Evolutionary conservation across 2,113 vertebrate species (phyloP).

Genomic region (Dicerorhinus sumatrensis): DNA sequence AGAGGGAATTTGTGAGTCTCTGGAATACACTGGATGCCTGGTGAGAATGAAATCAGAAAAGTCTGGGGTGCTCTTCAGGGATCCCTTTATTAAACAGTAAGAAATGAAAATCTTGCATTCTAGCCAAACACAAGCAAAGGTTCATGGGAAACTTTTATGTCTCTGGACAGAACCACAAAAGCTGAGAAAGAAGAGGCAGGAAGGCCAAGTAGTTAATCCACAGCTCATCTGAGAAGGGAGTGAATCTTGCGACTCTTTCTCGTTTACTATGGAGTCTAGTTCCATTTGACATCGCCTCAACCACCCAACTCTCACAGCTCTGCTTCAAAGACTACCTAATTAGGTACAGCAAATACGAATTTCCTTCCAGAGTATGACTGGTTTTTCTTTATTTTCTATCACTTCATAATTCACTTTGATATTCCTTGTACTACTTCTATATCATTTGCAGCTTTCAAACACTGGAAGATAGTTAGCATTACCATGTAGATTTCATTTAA

Average conservation of each 20-base stretch:
- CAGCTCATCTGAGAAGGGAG: background rate
- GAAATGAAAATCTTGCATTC: slow-evolving; percentile 24
- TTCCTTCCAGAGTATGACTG: background rate
- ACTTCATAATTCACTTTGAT: slow-evolving; percentile 64
- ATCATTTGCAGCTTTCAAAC: slow-evolving; percentile 52
- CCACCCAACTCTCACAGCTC: background rate
- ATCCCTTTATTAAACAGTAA: background rate
- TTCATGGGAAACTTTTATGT: background rate
- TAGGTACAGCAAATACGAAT: slow-evolving; percentile 33
- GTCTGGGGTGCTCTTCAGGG: background rate
- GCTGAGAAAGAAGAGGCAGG: background rate
- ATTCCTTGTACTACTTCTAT: slow-evolving; percentile 10
- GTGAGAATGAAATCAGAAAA: slow-evolving; percentile 29
- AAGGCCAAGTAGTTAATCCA: background rate
- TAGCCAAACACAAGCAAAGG: slow-evolving; percentile 20
- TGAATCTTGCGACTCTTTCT: background rate
- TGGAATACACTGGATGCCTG: background rate
- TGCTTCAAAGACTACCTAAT: slow-evolving; percentile 21
- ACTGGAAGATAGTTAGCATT: background rate
- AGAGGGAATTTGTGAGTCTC: slow-evolving; percentile 17
- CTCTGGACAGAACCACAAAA: background rate
- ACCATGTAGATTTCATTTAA: slow-evolving; percentile 31
- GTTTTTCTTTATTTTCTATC: slow-evolving; percentile 8
- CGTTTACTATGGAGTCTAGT: background rate
- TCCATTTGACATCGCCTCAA: background rate